phyloP scores from a whole-genome alignment of 2,888 invertebrate species.

The Mythimna loreyi region DNA sequence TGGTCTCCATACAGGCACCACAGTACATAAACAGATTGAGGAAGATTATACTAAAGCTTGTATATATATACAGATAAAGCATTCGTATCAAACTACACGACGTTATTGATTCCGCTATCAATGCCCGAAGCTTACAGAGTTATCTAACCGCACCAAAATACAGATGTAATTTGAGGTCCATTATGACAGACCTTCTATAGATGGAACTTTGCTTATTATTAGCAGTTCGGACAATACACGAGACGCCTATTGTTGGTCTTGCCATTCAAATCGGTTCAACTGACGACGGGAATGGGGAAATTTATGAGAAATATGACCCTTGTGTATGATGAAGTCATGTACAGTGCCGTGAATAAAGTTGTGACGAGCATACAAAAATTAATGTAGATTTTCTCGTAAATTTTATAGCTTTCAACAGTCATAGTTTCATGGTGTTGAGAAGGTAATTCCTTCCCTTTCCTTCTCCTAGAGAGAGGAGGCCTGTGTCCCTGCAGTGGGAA shows the following conservation, averaged over 20 bases:
- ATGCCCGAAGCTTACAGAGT: conserved; percentile 17
- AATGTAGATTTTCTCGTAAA: neutral
- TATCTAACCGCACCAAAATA: neutral
- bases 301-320: conserved; percentile 45
- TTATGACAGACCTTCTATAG: neutral
- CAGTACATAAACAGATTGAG: no score
- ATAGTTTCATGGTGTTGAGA: no score
- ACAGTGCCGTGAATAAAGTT: neutral
- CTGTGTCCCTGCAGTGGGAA: no score
- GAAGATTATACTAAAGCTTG: no score
- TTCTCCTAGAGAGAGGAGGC: no score
- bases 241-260: conserved; percentile 38
- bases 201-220: conserved; percentile 19
- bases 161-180: conserved; percentile 17
- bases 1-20: no score
- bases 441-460: no score
- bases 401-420: no score
- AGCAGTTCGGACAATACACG: conserved; percentile 43
- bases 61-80: no score
- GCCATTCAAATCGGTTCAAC: conserved; percentile 55
- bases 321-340: conserved; percentile 17
- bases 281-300: conserved; percentile 29
- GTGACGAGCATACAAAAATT: neutral
- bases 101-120: conserved; percentile 17
- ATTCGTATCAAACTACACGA: no score